Evolutionary conservation across 2,113 vertebrate species (phyloP).

Genomic region (Hippocampus zosterae): DNA sequence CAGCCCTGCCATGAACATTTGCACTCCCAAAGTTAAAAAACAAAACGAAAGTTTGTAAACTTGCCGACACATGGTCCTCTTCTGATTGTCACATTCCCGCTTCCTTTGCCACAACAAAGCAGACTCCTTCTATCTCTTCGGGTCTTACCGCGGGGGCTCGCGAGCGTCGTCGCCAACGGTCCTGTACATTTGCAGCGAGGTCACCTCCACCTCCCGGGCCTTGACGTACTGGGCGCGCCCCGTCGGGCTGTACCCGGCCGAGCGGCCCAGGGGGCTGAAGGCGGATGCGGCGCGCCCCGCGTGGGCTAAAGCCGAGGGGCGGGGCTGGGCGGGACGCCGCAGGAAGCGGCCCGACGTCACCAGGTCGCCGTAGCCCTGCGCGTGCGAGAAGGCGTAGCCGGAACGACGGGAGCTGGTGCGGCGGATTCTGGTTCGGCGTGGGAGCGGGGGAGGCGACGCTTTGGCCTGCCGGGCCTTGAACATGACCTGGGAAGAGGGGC

Average conservation of each 20-base stretch:
- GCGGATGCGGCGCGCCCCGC: slow-evolving; percentile 47
- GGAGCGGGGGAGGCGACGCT: slow-evolving; percentile 60
- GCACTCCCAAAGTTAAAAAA: slow-evolving; percentile 18
- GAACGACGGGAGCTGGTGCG: slow-evolving; percentile 80
- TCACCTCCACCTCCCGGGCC: slow-evolving; percentile 54
- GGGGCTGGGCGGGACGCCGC: slow-evolving; percentile 50
- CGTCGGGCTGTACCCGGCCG: slow-evolving; percentile 72
- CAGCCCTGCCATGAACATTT: slow-evolving; percentile 11
- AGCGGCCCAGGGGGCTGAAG: slow-evolving; percentile 70
- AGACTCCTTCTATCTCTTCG: not conserved
- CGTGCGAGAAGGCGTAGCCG: slow-evolving; percentile 92
- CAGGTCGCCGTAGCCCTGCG: slow-evolving; percentile 87
- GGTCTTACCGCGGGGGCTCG: not conserved
- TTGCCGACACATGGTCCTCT: slow-evolving; percentile 17
- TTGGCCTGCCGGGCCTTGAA: slow-evolving; percentile 76
- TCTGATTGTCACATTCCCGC: not conserved
- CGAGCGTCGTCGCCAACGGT: slow-evolving; percentile 30
- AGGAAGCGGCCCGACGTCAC: slow-evolving; percentile 85
- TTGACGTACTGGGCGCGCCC: slow-evolving; percentile 59
- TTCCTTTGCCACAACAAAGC: not conserved
- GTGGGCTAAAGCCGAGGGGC: slow-evolving; percentile 42
- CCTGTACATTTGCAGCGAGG: slow-evolving; percentile 73
- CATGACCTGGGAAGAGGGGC: slow-evolving; percentile 70
- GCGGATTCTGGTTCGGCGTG: slow-evolving; percentile 60
- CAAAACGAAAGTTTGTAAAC: slow-evolving; percentile 46